Evolutionary conservation across 2,113 vertebrate genomes (phyloP).

Genomic region (Catagonus wagneri): DNA sequence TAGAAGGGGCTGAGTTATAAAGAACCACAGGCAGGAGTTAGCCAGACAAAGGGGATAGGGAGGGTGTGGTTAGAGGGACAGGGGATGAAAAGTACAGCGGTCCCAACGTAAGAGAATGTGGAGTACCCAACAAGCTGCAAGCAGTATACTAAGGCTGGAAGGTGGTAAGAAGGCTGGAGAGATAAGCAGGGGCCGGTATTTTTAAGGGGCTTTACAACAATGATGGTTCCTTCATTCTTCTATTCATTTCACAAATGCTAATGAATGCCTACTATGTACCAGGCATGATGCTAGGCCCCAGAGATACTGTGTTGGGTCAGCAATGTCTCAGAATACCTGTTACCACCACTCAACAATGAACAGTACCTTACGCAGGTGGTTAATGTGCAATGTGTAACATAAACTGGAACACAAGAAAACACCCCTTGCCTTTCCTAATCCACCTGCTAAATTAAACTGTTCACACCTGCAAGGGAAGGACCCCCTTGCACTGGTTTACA

Average conservation of each 20-base stretch:
- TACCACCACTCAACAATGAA: not conserved
- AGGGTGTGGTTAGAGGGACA: not conserved
- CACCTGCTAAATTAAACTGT: not conserved
- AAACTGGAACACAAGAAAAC: slow-evolving; percentile 35
- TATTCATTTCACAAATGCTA: not conserved
- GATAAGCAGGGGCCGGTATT: not conserved
- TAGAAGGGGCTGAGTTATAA: not conserved
- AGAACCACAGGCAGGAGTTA: not conserved
- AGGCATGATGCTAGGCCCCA: not conserved
- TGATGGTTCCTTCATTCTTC: not conserved
- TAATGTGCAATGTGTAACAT: not conserved
- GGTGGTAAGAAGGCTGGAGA: not conserved
- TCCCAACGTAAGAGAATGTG: not conserved
- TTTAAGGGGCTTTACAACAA: not conserved
- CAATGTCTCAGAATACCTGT: not conserved
- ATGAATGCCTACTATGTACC: not conserved
- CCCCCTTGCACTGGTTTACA: not conserved
- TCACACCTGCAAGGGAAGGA: slow-evolving; percentile 17
- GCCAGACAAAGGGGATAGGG: not conserved
- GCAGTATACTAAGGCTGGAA: not conserved
- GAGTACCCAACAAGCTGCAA: not conserved
- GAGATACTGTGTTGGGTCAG: not conserved
- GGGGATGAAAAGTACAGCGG: not conserved
- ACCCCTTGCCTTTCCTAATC: slow-evolving; percentile 9
- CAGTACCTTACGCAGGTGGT: not conserved